These are phyloP conservation scores for Thera britannica DNA, from an alignment of 2,888 invertebrate genomes.

Conservation along the genomic window DNA sequence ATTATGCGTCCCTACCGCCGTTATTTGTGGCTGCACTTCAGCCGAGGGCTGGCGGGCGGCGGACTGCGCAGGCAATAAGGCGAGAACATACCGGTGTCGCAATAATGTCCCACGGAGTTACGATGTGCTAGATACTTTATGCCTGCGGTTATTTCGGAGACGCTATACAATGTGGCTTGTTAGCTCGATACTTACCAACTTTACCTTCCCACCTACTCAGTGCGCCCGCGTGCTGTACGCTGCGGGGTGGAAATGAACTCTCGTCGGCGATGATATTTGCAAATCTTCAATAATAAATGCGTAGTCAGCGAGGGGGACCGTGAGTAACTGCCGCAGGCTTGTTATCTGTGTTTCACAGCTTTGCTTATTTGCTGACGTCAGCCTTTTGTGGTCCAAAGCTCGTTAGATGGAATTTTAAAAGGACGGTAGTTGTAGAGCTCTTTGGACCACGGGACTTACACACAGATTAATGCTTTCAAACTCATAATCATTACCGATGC, in stretches of 20 bases:
- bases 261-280: slow-evolving; percentile 64
- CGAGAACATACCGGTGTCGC: slow-evolving; percentile 55
- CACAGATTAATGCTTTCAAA: slow-evolving; percentile 4
- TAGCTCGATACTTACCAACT: slow-evolving; percentile 44
- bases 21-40: slow-evolving; percentile 74
- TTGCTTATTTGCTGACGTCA: slow-evolving; percentile 37
- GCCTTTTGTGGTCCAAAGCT: slow-evolving; percentile 20
- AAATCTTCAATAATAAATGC: slow-evolving; percentile 75
- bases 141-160: slow-evolving; percentile 56
- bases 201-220: not conserved
- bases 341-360: slow-evolving; percentile 69
- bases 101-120: slow-evolving; percentile 56
- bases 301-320: slow-evolving; percentile 55
- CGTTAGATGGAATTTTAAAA: slow-evolving; percentile 21
- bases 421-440: slow-evolving; percentile 15
- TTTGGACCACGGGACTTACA: slow-evolving; percentile 5
- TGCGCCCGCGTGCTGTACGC: slow-evolving; percentile 45
- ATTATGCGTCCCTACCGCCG: slow-evolving; percentile 69
- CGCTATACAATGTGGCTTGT: slow-evolving; percentile 47
- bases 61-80: slow-evolving; percentile 58
- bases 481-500: slow-evolving; percentile 2
- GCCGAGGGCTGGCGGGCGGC: slow-evolving; percentile 49
- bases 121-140: slow-evolving; percentile 60
- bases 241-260: slow-evolving; percentile 59
- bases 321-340: slow-evolving; percentile 43